These are phyloP conservation scores for Morpho deidamia DNA, from an alignment of 2,888 invertebrate genomes.

Conservation along the genomic window DNA sequence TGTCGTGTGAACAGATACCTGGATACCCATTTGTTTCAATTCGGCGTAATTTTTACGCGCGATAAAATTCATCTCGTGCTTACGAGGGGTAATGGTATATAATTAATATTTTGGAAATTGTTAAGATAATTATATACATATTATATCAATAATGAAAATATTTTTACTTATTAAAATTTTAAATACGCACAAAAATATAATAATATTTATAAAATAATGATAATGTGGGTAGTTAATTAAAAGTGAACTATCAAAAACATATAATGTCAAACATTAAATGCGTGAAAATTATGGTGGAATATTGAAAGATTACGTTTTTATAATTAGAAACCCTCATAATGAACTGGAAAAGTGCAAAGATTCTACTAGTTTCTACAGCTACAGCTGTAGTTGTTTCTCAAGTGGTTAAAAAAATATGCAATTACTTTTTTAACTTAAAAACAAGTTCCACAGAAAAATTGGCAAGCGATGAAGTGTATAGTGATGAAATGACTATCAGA, in stretches of 20 bases:
- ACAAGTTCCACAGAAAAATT: conserved; percentile 34
- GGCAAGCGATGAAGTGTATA: conserved; percentile 43
- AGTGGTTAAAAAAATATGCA: conserved; percentile 57
- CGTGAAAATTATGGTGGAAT: conserved; percentile 61
- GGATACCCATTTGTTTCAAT: too few species aligned
- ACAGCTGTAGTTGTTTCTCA: conserved; percentile 62
- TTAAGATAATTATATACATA: too few species aligned
- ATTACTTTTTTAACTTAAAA: conserved; percentile 46
- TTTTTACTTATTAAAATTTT: too few species aligned
- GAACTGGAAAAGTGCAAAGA: conserved; percentile 67
- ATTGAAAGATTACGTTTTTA: conserved; percentile 6
- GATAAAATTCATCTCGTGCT: too few species aligned
- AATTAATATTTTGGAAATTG: too few species aligned
- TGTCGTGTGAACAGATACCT: too few species aligned
- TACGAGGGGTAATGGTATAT: too few species aligned
- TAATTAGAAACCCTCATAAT: conserved; percentile 34
- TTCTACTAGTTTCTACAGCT: conserved; percentile 61
- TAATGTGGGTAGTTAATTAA: conserved; percentile 38
- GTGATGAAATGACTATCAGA: conserved; percentile 47
- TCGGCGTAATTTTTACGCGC: too few species aligned
- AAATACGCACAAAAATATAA: too few species aligned
- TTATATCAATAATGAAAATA: too few species aligned
- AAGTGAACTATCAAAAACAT: conserved; percentile 19
- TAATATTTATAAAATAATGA: neutral
- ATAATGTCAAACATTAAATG: conserved; percentile 26